phyloP scores from a whole-genome alignment of 2,113 vertebrate species.

The Hassar affinis region DNA sequence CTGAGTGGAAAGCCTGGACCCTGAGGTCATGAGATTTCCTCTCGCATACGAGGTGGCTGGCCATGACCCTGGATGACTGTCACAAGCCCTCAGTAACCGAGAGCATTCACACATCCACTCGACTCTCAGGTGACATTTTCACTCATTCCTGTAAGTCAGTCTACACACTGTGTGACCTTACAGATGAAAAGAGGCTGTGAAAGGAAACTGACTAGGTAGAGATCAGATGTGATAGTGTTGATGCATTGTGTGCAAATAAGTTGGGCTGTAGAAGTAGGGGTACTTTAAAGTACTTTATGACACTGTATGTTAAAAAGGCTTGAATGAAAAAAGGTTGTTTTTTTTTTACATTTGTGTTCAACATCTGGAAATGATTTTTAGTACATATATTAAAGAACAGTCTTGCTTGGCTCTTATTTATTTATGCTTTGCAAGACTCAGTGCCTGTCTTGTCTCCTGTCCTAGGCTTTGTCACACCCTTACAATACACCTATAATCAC shows the following conservation, averaged over 20 bases:
- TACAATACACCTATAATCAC: conserved; percentile 6
- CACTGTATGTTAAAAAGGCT: neutral
- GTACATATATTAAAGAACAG: conserved; percentile 44
- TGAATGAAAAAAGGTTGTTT: neutral
- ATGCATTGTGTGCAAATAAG: conserved; percentile 37
- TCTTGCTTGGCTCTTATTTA: conserved; percentile 38
- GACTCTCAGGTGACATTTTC: conserved; percentile 33
- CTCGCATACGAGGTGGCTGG: conserved; percentile 12
- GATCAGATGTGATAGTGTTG: conserved; percentile 15
- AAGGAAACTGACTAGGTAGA: conserved; percentile 12
- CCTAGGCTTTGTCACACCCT: conserved; percentile 35
- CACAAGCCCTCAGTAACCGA: conserved; percentile 26
- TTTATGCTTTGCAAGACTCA: neutral
- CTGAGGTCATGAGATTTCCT: conserved; percentile 50
- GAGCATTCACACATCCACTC: conserved; percentile 1
- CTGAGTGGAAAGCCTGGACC: conserved; percentile 48
- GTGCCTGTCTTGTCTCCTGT: conserved; percentile 38
- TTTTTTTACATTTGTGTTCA: neutral
- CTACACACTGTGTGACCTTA: conserved; percentile 21
- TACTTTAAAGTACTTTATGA: neutral
- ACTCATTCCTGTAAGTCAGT: conserved; percentile 18
- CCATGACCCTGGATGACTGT: conserved; percentile 39
- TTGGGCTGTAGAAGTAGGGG: neutral
- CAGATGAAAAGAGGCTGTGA: conserved; percentile 8
- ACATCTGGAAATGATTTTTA: conserved; percentile 40